Evolutionary conservation across 1,140 invertebrate species (phyloP).

Genomic region (Tyrophagus putrescentiae): DNA sequence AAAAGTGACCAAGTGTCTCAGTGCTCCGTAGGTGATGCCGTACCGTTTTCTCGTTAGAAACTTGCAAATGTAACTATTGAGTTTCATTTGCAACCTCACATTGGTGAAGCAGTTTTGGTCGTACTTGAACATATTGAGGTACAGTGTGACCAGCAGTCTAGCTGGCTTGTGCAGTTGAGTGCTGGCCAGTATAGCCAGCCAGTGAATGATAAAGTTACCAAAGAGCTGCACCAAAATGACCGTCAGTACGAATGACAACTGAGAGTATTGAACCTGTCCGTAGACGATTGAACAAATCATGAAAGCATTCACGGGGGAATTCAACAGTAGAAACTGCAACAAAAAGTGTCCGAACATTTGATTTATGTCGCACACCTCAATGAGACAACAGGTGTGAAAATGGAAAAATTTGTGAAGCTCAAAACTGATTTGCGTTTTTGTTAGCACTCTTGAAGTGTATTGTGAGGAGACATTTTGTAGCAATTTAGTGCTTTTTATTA

Average conservation of each 20-base stretch:
- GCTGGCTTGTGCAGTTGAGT: neutral
- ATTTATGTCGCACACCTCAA: too few species aligned
- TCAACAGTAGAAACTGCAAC: neutral
- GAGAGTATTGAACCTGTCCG: neutral
- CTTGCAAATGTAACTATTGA: neutral
- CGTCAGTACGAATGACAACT: neutral
- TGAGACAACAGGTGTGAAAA: too few species aligned
- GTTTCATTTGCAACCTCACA: neutral
- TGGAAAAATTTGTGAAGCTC: too few species aligned
- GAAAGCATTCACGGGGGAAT: neutral
- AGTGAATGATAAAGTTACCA: neutral
- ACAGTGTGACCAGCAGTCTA: neutral
- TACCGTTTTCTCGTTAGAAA: neutral
- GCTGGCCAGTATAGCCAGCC: neutral
- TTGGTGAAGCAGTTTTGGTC: too few species aligned
- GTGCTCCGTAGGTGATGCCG: slow-evolving; percentile 1
- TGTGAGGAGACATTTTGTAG: too few species aligned
- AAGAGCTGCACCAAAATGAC: neutral
- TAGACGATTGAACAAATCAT: neutral
- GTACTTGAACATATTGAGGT: neutral
- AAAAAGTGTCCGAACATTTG: neutral
- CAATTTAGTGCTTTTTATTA: too few species aligned
- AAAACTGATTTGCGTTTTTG: too few species aligned
- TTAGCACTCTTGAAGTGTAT: too few species aligned
- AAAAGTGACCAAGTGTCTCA: neutral